Evolutionary conservation across 2,888 invertebrate species (phyloP), one percentile per base, ranked within the genome.

Genomic region (Acholoe squamosa): DNA sequence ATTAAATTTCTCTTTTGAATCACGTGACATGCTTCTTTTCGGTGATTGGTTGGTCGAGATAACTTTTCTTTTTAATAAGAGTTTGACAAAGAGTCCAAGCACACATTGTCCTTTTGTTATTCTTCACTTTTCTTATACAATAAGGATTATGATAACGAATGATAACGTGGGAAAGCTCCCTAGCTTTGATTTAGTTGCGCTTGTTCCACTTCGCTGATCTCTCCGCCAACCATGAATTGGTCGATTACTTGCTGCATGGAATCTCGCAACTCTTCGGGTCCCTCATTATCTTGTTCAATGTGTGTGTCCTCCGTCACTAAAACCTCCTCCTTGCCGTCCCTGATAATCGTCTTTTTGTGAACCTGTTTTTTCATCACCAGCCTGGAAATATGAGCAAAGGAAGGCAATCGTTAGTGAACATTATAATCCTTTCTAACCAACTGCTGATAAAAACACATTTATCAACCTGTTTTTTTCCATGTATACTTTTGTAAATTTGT

Each of bases 211-310:
- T 1, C 22, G 52, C 51, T 31, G 28, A 76, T 89, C 34, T 80
- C 90, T n/a, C 80, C 90, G 25, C 90, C 91, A 28, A 91, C 91
- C 92, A 93, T 92, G 93, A 95, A 95, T 93, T 95, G 94, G 91
- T 95, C 94, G 84, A 95, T 95, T 90, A 95, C 94, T 67, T 94
- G 93, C 88, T 95, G 95, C 94, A 95, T 95, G 92, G 94, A 94
- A 28, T 95, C 94, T 5, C 94, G 93, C 33, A 95, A 93, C 90
- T 95, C 95, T 91, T 95, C 95, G 0, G 95, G 95, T 5, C 94
- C 94, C 89, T 98, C 98, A 94, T 97, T 97, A 56, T 95, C 95
- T 96, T 98, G 98, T 96, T 98, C 98, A 95, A 96, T 95, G 90
- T 94, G 94, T n/a, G 94, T 93, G 88, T 96, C 96, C 92, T 95